Conservation (phyloP, 2,888 invertebrate species). For the Trachelus troglodyta region DNA sequence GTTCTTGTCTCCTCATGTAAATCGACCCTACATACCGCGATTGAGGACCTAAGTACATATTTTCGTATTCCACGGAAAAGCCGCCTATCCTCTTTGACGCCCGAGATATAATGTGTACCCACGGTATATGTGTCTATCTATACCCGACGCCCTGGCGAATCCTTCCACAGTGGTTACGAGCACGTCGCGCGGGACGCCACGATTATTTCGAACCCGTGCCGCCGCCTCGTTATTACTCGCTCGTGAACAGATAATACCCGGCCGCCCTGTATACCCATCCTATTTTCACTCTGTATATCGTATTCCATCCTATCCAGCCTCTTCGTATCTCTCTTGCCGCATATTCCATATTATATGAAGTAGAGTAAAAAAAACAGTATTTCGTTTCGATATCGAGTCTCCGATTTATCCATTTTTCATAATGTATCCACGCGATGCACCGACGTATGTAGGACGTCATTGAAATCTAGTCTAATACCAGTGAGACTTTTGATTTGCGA, state of each 20-base stretch:
- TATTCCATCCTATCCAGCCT: background rate
- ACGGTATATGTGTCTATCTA: background rate
- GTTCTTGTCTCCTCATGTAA: conserved; percentile 58
- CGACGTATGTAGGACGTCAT: background rate
- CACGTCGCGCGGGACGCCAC: background rate
- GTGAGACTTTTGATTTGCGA: background rate
- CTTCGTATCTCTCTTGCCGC: background rate
- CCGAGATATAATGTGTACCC: background rate
- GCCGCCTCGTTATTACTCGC: background rate
- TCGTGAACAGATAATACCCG: background rate
- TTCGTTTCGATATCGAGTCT: background rate
- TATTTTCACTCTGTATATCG: background rate
- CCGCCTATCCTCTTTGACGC: background rate
- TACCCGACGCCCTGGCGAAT: background rate
- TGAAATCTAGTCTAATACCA: background rate
- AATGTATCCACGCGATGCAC: background rate
- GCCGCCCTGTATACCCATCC: background rate
- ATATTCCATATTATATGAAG: background rate
- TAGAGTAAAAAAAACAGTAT: background rate
- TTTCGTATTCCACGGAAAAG: conserved; percentile 34
- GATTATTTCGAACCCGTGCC: background rate
- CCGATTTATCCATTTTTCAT: background rate
- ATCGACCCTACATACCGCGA: conserved; percentile 39
- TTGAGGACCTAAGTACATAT: conserved; percentile 52
- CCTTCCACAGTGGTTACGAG: background rate